phyloP scores from a whole-genome alignment of 2,113 vertebrate genomes.

The Mus pahari region DNA sequence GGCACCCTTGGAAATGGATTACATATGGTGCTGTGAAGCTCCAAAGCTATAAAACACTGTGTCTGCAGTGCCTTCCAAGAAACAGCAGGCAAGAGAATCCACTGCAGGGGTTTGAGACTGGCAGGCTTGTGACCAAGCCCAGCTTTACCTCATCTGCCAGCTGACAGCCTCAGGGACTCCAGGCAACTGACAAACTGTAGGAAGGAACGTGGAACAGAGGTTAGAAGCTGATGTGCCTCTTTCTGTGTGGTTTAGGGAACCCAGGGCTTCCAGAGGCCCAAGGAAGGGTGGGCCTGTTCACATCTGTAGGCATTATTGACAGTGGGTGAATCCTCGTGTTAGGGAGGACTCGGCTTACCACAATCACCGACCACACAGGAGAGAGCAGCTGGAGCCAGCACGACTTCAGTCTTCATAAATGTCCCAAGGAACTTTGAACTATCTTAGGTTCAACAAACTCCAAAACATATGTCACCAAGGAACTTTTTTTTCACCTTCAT shows the following conservation, averaged over 20 bases:
- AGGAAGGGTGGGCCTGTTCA: background rate
- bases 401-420: constrained; percentile 56
- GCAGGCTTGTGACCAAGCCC: background rate
- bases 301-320: constrained; percentile 17
- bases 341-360: background rate
- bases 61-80: background rate
- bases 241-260: background rate
- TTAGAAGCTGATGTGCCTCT: background rate
- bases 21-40: background rate
- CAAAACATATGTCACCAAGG: constrained; percentile 68
- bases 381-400: constrained; percentile 43
- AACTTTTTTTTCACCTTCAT: constrained; percentile 55
- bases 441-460: constrained; percentile 62
- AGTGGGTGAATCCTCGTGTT: background rate
- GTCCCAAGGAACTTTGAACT: constrained; percentile 56
- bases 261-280: background rate
- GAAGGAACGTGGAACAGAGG: background rate
- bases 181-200: background rate
- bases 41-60: background rate
- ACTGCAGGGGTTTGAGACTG: background rate
- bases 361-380: constrained; percentile 32
- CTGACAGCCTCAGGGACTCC: background rate
- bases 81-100: background rate
- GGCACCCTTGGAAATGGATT: background rate
- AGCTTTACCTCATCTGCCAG: background rate